A percentile compares a stretch with the other conserved stretches of the same genome.
phyloP scores from a whole-genome alignment of 2,888 invertebrate genomes.

The Athalia circularis region DNA sequence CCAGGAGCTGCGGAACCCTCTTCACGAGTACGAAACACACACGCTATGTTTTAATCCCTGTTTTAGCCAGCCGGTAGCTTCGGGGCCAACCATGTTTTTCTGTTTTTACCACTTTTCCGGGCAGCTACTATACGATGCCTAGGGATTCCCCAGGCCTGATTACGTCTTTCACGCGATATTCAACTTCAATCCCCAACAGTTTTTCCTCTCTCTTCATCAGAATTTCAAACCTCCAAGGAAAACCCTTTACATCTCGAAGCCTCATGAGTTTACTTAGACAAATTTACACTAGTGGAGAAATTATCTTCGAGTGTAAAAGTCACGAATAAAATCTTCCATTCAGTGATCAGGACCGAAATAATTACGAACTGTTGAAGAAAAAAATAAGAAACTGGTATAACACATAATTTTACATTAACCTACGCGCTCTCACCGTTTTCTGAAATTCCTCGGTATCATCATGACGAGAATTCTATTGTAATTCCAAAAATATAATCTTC shows the following conservation, averaged over 20 bases:
- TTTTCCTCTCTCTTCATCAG: neutral
- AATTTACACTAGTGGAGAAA: neutral
- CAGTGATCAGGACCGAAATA: neutral
- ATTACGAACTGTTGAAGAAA: neutral
- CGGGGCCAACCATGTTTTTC: neutral
- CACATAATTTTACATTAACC: too few relatives aligned
- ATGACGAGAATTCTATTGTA: too few relatives aligned
- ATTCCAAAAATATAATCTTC: too few relatives aligned
- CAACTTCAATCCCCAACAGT: conserved; percentile 21
- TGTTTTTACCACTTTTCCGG: conserved; percentile 38
- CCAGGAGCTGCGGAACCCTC: conserved; percentile 20
- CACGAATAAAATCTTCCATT: neutral
- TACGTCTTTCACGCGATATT: conserved; percentile 12
- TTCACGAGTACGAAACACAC: conserved; percentile 35
- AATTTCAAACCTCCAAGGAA: neutral
- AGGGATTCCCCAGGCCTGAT: conserved; percentile 8
- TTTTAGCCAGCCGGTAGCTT: conserved; percentile 27
- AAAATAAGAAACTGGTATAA: too few relatives aligned
- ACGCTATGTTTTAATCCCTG: conserved; percentile 40
- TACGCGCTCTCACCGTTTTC: too few relatives aligned
- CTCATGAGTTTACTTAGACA: neutral
- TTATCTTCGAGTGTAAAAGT: neutral
- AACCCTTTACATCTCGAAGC: neutral
- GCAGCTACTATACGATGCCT: neutral
- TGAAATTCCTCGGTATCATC: too few relatives aligned